Evolutionary conservation across 2,113 vertebrate species (phyloP).

Genomic region (Noturus placidus): DNA sequence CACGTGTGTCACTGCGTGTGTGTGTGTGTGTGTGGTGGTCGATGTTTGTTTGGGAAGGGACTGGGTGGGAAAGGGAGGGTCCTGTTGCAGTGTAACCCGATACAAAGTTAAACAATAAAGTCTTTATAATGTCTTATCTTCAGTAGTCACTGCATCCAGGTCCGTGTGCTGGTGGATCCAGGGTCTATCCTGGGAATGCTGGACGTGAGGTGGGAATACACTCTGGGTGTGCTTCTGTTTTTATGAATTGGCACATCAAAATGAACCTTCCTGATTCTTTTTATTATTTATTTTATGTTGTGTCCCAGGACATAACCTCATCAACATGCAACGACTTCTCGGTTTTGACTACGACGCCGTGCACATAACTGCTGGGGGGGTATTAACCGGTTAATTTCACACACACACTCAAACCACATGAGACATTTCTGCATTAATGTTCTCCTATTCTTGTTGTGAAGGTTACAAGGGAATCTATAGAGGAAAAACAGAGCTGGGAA

Average conservation of each 20-base stretch:
- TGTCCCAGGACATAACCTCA: background rate
- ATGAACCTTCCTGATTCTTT: background rate
- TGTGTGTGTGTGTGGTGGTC: conserved; percentile 53
- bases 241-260: background rate
- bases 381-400: background rate
- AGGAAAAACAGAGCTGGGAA: background rate
- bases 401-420: background rate
- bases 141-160: background rate
- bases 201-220: background rate
- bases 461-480: background rate
- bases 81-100: conserved; percentile 69
- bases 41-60: conserved; percentile 58
- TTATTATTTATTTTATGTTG: background rate
- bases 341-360: background rate
- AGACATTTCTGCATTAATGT: background rate
- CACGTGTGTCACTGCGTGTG: conserved; percentile 34
- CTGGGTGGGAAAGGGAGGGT: conserved; percentile 46
- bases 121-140: conserved; percentile 54
- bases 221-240: background rate
- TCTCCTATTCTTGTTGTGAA: background rate
- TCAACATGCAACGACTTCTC: background rate
- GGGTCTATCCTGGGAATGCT: background rate
- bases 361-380: too few relatives aligned
- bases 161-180: background rate
- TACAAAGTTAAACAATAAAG: conserved; percentile 74